Evolutionary conservation across 2,797 vertebrate genomes (phyloP).

Genomic region (Ctenopoma kingsleyae): DNA sequence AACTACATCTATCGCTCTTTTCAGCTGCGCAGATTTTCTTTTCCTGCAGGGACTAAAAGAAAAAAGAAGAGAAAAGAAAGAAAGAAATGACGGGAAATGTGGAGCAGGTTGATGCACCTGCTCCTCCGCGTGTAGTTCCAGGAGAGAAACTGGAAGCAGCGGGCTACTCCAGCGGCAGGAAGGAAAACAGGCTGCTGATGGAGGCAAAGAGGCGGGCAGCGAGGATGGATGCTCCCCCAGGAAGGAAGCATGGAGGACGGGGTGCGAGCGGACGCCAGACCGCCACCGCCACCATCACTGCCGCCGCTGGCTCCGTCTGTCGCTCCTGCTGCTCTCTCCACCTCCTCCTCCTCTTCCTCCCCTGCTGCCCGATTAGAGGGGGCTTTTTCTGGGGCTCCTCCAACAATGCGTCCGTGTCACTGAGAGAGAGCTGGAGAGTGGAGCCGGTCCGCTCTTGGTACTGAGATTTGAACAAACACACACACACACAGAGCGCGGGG

Average conservation of each 20-base stretch:
- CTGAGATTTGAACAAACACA: conserved; percentile 94
- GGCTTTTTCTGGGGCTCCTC: conserved; percentile 88
- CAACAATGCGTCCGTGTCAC: conserved; percentile 84
- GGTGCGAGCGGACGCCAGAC: conserved; percentile 16
- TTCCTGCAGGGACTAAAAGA: conserved; percentile 6
- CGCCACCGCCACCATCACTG: neutral
- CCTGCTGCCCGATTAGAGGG: conserved; percentile 60
- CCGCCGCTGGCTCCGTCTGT: conserved; percentile 29
- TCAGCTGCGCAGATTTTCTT: conserved; percentile 8
- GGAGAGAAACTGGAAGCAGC: conserved; percentile 4
- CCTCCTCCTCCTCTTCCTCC: conserved; percentile 16
- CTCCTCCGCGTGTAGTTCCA: conserved; percentile 60
- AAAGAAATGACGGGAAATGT: neutral
- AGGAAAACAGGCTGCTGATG: conserved; percentile 20
- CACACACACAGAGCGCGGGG: conserved; percentile 77
- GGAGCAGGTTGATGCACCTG: conserved; percentile 53
- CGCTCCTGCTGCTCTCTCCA: conserved; percentile 29
- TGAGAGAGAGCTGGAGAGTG: conserved; percentile 86
- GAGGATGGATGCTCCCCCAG: conserved; percentile 32
- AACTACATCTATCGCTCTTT: conserved; percentile 12
- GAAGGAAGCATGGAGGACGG: conserved; percentile 35
- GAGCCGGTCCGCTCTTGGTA: conserved; percentile 94
- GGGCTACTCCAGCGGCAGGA: conserved; percentile 25
- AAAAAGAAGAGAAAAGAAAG: too few species aligned
- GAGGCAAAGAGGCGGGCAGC: conserved; percentile 27